Evolutionary conservation across 2,113 vertebrate species (phyloP).

Genomic region (Pelusios castaneus): DNA sequence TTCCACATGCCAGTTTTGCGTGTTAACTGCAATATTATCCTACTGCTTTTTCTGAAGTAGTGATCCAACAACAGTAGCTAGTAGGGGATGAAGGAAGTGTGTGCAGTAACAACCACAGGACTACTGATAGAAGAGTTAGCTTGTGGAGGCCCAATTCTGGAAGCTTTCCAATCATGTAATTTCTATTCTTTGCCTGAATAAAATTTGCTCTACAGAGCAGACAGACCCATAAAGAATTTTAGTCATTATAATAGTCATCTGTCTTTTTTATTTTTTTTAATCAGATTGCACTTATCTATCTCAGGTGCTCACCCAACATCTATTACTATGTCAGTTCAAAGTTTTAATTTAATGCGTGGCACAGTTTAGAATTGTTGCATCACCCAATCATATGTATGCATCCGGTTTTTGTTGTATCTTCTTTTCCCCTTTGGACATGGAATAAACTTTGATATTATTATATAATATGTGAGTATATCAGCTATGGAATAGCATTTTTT

Average conservation of each 20-base stretch:
- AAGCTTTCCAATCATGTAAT: background rate
- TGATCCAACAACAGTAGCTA: background rate
- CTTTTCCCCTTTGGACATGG: background rate
- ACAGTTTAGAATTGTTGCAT: background rate
- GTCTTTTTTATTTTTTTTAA: background rate
- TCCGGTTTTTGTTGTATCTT: background rate
- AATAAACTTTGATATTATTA: background rate
- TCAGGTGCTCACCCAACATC: background rate
- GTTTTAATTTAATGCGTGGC: background rate
- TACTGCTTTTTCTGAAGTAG: background rate
- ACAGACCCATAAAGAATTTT: background rate
- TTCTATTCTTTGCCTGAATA: background rate
- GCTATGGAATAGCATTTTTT: background rate
- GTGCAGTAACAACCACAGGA: background rate
- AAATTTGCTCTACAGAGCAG: background rate
- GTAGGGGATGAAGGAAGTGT: background rate
- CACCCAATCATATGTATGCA: background rate
- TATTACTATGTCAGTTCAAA: background rate
- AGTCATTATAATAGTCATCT: background rate
- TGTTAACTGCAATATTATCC: background rate
- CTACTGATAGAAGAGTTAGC: background rate
- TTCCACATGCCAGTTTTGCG: background rate
- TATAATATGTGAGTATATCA: background rate
- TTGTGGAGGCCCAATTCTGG: background rate
- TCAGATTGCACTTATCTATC: background rate